Evolutionary conservation across 2,797 vertebrate species (phyloP).

Genomic region (Lepus townsendii): DNA sequence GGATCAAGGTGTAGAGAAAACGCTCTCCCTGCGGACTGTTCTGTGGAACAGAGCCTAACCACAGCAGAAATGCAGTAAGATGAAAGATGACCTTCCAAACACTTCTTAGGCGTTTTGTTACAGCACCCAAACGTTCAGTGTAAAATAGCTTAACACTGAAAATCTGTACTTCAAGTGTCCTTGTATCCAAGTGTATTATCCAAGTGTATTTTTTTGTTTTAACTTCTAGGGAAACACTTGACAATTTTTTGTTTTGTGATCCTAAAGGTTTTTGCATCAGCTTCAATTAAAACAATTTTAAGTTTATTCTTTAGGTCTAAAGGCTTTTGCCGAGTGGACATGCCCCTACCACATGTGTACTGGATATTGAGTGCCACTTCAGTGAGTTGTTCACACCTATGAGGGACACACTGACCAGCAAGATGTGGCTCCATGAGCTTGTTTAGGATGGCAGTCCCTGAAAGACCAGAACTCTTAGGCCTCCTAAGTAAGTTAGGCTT

Average conservation of each 20-base stretch:
- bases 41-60: slow-evolving; percentile 12
- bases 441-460: neutral
- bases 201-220: neutral
- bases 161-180: neutral
- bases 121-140: neutral
- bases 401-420: neutral
- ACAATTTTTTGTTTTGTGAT: neutral
- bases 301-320: neutral
- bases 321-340: neutral
- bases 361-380: neutral
- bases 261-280: neutral
- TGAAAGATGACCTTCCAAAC: neutral
- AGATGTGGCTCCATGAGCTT: neutral
- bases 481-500: neutral
- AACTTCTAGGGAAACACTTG: too few relatives aligned
- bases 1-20: slow-evolving; percentile 3
- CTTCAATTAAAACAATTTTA: slow-evolving; percentile 12
- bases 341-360: neutral
- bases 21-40: neutral
- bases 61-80: neutral
- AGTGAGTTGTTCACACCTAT: neutral
- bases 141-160: slow-evolving; percentile 14
- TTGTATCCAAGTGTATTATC: neutral
- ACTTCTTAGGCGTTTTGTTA: neutral
- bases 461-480: neutral